A percentile compares a stretch with the other conserved stretches of the same genome.
Conservation (phyloP, 2,888 invertebrate species). For the Idaea aversata region DNA sequence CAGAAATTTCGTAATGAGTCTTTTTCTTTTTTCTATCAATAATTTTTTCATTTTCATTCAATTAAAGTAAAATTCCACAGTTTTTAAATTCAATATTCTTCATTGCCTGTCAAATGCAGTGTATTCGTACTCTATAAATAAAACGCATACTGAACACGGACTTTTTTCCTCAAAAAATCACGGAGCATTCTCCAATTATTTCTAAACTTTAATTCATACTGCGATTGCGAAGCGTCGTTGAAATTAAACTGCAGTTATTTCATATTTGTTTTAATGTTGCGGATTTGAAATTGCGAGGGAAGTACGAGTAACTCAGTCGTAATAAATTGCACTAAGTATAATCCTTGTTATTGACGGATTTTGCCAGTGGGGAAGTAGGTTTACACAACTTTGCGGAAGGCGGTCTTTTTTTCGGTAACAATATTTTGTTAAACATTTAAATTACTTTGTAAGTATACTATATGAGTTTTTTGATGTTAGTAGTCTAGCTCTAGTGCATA, state of each 20-base stretch:
- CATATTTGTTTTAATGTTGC: slow-evolving; percentile 24
- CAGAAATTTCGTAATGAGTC: not conserved
- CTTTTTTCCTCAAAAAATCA: slow-evolving; percentile 5
- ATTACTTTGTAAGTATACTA: no score
- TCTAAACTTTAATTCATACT: slow-evolving; percentile 19
- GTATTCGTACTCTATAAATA: slow-evolving; percentile 3
- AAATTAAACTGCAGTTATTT: slow-evolving; percentile 20
- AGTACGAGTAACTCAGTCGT: slow-evolving; percentile 28
- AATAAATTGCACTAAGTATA: slow-evolving; percentile 21
- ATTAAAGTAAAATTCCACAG: not conserved
- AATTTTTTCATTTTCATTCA: not conserved
- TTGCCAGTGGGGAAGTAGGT: not conserved
- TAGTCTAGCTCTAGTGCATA: no score
- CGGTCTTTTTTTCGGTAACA: not conserved
- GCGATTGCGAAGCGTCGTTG: slow-evolving; percentile 10
- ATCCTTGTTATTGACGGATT: not conserved
- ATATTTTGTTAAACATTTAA: no score
- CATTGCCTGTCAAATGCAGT: not conserved
- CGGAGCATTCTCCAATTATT: slow-evolving; percentile 17
- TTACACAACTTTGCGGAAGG: not conserved
- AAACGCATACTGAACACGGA: not conserved
- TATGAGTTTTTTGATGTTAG: no score
- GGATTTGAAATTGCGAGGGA: slow-evolving; percentile 29
- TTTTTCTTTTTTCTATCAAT: slow-evolving; percentile 7
- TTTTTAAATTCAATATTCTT: not conserved